Conservation (phyloP, 2,797 vertebrate species). For the Alauda arvensis region DNA sequence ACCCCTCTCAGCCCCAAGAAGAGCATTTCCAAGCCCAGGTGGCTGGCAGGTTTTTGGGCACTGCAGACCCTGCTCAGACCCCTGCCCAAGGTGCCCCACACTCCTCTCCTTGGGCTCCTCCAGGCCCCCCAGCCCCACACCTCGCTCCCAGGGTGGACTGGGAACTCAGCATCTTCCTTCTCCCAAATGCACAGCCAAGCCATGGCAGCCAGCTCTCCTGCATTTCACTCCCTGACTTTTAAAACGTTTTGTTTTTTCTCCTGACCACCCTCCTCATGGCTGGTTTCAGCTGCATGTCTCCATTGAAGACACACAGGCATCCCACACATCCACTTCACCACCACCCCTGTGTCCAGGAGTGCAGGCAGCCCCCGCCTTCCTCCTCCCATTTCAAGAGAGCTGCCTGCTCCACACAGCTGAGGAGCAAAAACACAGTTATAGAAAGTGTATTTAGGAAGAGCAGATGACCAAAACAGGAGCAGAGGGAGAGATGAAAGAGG, state of each 20-base stretch:
- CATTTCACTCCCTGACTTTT: neutral
- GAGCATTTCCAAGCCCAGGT: neutral
- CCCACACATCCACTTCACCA: neutral
- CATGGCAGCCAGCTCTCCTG: neutral
- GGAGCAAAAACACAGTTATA: neutral
- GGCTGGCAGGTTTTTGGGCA: neutral
- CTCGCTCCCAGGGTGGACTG: rapidly evolving
- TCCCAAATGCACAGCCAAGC: neutral
- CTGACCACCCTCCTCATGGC: neutral
- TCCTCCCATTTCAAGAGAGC: neutral
- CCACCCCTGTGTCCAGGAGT: neutral
- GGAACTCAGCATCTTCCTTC: neutral
- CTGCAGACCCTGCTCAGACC: neutral
- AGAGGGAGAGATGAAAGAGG: neutral
- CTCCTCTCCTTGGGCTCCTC: rapidly evolving
- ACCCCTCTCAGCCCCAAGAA: neutral
- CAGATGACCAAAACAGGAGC: neutral
- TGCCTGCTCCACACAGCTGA: rapidly evolving
- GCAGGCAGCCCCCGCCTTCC: neutral
- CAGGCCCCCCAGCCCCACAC: neutral
- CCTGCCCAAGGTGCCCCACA: neutral
- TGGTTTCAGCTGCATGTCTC: neutral
- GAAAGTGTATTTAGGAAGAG: neutral
- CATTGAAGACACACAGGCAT: neutral
- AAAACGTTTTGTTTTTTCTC: neutral